Percentiles rank a stretch among this genome's conserved stretches.
phyloP scores from a whole-genome alignment of 37 sponge, comb jelly and placozoan species.

The Agelas oroides region DNA sequence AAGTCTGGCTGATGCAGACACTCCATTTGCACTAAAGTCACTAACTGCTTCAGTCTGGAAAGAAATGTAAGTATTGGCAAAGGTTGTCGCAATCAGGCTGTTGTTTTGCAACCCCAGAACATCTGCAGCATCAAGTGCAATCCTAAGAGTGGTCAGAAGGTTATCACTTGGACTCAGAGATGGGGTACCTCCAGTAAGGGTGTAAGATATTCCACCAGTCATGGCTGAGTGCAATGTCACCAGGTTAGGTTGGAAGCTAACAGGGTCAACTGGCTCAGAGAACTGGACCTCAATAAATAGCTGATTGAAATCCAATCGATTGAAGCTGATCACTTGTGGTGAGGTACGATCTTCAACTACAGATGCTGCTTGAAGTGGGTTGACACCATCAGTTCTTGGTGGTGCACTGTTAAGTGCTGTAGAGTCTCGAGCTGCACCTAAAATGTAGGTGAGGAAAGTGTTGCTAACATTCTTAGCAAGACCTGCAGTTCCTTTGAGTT shows the following conservation, averaged over 20 bases:
- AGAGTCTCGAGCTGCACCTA: constrained; percentile 44
- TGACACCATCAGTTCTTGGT: constrained; percentile 67
- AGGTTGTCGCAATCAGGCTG: constrained; percentile 55
- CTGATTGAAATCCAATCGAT: constrained; percentile 69
- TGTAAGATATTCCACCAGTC: constrained; percentile 39
- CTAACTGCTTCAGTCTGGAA: constrained; percentile 51
- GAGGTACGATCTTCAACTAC: constrained; percentile 62
- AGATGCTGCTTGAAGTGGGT: constrained; percentile 79
- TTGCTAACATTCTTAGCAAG: constrained; percentile 72
- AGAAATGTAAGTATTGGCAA: constrained; percentile 60
- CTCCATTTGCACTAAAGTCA: constrained; percentile 74
- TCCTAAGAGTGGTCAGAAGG: constrained; percentile 51
- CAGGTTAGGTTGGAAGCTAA: constrained; percentile 50
- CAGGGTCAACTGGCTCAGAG: constrained; percentile 86
- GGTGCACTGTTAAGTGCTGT: constrained; percentile 33
- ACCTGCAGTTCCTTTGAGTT: constrained; percentile 67
- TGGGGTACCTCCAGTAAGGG: constrained; percentile 76
- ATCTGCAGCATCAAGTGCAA: constrained; percentile 73
- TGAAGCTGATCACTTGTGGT: constrained; percentile 64
- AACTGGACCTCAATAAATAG: constrained; percentile 70
- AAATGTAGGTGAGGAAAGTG: constrained; percentile 74
- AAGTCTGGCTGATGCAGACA: constrained; percentile 8
- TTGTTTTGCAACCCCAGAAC: constrained; percentile 73
- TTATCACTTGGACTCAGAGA: constrained; percentile 53
- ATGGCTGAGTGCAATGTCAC: constrained; percentile 59